Percentiles rank a stretch among this genome's conserved stretches.
phyloP scores from a whole-genome alignment of 1,140 invertebrate genomes.

The Lepidotrigona ventralis region DNA sequence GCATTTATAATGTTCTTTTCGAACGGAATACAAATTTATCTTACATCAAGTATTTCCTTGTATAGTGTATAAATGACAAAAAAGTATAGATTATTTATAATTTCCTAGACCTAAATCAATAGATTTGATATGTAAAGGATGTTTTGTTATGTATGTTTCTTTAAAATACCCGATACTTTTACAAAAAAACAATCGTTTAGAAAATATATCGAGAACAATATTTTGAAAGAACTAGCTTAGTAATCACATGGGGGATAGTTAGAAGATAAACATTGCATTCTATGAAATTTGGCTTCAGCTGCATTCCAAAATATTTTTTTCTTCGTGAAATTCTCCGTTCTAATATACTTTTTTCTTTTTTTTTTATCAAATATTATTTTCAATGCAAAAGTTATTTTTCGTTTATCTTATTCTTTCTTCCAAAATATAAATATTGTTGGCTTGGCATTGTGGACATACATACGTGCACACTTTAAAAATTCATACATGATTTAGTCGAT shows the following conservation, averaged over 20 bases:
- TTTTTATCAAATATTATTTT: constrained; percentile 25
- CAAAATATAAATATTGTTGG: constrained; percentile 64
- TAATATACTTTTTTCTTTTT: background rate
- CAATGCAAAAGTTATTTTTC: constrained; percentile 35
- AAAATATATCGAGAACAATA: constrained; percentile 61
- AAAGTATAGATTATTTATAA: constrained; percentile 38
- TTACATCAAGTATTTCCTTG: constrained; percentile 40
- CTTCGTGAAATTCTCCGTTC: constrained; percentile 4
- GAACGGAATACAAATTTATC: constrained; percentile 40
- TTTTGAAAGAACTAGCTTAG: constrained; percentile 51
- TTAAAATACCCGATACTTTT: constrained; percentile 50
- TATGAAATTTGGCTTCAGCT: constrained; percentile 29
- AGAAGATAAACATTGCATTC: constrained; percentile 14
- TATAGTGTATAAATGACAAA: constrained; percentile 44
- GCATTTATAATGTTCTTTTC: constrained; percentile 3
- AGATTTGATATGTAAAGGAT: constrained; percentile 67
- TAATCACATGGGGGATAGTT: constrained; percentile 41
- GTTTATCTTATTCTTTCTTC: constrained; percentile 12
- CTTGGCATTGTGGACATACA: constrained; percentile 71
- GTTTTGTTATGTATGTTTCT: constrained; percentile 20
- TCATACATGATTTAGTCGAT: constrained; percentile 68
- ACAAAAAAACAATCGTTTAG: constrained; percentile 46
- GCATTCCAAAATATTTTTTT: constrained; percentile 38
- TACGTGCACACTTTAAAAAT: constrained; percentile 67
- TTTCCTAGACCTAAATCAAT: constrained; percentile 45